Evolutionary conservation across 2,797 vertebrate species (phyloP).

Genomic region (Prionace glauca): DNA sequence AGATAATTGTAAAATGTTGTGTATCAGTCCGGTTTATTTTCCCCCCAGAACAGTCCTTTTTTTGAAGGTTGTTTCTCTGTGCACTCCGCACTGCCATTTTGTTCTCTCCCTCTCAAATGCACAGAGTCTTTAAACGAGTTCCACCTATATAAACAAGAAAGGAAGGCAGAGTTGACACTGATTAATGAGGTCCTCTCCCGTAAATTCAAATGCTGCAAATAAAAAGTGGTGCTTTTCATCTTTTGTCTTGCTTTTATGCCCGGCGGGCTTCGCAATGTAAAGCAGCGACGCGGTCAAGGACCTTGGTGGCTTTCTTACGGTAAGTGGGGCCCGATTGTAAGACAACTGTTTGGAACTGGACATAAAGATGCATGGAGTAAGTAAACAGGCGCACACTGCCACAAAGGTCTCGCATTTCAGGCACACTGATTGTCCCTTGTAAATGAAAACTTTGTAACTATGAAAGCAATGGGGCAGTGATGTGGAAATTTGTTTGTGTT

Average conservation of each 20-base stretch:
- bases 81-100: neutral
- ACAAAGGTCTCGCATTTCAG: slow-evolving; percentile 17
- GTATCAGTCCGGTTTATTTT: neutral
- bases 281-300: slow-evolving; percentile 21
- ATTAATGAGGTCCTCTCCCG: slow-evolving; percentile 34
- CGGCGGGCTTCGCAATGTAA: slow-evolving; percentile 6
- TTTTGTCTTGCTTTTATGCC: slow-evolving; percentile 33
- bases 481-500: slow-evolving; percentile 25
- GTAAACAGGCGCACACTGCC: slow-evolving; percentile 3
- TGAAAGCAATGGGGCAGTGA: neutral
- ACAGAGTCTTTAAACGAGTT: slow-evolving; percentile 14
- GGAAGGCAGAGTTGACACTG: slow-evolving; percentile 33
- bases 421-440: slow-evolving; percentile 11
- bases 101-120: neutral
- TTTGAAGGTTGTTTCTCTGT: neutral
- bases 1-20: neutral
- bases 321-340: slow-evolving; percentile 22
- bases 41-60: neutral
- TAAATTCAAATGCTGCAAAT: slow-evolving; percentile 33
- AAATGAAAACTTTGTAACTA: slow-evolving; percentile 16
- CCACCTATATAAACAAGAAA: slow-evolving; percentile 34
- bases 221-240: slow-evolving; percentile 31
- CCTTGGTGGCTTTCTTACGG: slow-evolving; percentile 19
- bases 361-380: slow-evolving; percentile 31
- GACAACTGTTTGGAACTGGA: slow-evolving; percentile 31